Percentiles rank a stretch among this genome's conserved stretches.
Evolutionary conservation across 2,113 vertebrate species (phyloP).

Genomic region (Hydropotes inermis): DNA sequence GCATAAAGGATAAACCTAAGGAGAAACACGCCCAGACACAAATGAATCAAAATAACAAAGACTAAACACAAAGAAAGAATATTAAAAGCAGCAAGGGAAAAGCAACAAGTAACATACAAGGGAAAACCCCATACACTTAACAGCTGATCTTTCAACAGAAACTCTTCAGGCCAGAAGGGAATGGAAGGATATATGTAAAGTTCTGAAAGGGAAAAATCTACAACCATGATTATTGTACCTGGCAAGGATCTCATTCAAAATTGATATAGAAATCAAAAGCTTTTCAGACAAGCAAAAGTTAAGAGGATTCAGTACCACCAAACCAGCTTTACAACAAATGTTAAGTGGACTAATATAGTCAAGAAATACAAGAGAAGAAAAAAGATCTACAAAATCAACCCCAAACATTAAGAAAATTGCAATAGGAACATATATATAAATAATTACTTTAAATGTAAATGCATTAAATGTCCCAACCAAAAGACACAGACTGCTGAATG

Average conservation of each 20-base stretch:
- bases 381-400: background rate
- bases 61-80: background rate
- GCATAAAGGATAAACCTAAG: background rate
- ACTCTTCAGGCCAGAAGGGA: background rate
- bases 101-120: background rate
- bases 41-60: background rate
- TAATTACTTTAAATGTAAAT: background rate
- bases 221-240: background rate
- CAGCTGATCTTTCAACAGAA: background rate
- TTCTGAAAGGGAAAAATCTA: background rate
- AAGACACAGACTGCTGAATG: background rate
- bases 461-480: background rate
- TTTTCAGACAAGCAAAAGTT: background rate
- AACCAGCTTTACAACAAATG: background rate
- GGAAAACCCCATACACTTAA: background rate
- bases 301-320: background rate
- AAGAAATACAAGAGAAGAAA: background rate
- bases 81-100: background rate
- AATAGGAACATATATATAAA: background rate
- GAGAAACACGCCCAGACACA: background rate
- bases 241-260: background rate
- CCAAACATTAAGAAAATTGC: background rate
- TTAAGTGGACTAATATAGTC: background rate
- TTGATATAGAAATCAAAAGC: background rate
- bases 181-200: background rate